A percentile compares a stretch with the other conserved stretches of the same genome.
Conservation (phyloP, 2,888 invertebrate species). For the Flabesymbios commensalis region DNA sequence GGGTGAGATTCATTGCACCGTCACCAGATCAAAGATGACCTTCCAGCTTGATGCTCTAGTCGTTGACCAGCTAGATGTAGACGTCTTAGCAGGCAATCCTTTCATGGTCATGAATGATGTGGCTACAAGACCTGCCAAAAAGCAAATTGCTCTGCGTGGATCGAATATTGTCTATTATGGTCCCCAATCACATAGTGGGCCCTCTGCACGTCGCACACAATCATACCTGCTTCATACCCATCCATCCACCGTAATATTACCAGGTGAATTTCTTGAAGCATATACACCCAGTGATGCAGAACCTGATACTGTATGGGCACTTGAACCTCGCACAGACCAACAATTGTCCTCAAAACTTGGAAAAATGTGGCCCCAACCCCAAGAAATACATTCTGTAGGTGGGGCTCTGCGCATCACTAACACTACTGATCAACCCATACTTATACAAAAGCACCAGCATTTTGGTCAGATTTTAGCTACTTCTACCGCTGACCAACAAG, state of each 20-base stretch:
- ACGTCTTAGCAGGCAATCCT: background rate
- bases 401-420: too few species aligned
- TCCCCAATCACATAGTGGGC: background rate
- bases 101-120: background rate
- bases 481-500: too few species aligned
- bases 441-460: too few species aligned
- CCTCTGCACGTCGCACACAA: constrained; percentile 1
- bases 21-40: background rate
- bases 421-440: too few species aligned
- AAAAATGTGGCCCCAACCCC: too few species aligned
- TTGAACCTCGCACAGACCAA: too few species aligned
- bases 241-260: background rate
- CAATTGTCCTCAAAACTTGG: too few species aligned
- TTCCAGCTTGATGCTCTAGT: constrained; percentile 2
- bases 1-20: background rate
- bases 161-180: constrained; percentile 3
- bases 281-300: too few species aligned
- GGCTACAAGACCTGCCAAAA: constrained; percentile 2
- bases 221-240: background rate
- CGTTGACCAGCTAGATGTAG: constrained; percentile 1
- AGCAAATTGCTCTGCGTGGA: background rate
- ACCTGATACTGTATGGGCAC: too few species aligned
- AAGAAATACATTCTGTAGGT: too few species aligned
- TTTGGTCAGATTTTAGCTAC: too few species aligned
- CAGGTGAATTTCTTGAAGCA: constrained; percentile 8